phyloP scores from a whole-genome alignment of 2,797 vertebrate species.

The Paramormyrops hopkinsi region DNA sequence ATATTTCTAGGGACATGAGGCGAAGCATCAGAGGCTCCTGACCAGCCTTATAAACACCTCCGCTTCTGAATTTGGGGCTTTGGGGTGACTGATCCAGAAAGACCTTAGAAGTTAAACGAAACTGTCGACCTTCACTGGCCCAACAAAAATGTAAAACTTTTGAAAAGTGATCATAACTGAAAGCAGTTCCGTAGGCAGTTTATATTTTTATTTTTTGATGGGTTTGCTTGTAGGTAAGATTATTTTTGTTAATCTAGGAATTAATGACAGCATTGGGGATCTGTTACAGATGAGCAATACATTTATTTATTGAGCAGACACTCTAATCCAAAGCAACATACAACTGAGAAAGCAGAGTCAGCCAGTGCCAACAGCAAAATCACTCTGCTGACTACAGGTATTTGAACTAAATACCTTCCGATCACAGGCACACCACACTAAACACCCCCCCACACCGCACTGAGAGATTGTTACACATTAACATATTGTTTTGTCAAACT shows the following conservation, averaged over 20 bases:
- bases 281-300: background rate
- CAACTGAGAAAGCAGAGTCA: background rate
- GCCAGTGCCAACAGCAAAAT: background rate
- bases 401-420: background rate
- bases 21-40: conserved; percentile 52
- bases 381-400: background rate
- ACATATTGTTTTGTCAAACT: background rate
- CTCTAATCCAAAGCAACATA: background rate
- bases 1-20: conserved; percentile 66
- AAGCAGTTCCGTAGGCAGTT: background rate
- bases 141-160: background rate
- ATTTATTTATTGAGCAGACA: background rate
- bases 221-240: background rate
- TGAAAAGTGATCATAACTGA: background rate
- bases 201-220: background rate
- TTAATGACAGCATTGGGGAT: background rate
- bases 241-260: background rate
- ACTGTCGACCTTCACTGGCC: conserved; percentile 30
- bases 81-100: conserved; percentile 36
- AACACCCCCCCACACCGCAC: background rate
- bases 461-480: background rate
- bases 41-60: conserved; percentile 52
- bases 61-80: conserved; percentile 42
- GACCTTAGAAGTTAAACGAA: background rate
- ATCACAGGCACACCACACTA: background rate